Conservation (phyloP, 2,797 vertebrate species). For the Lepidocolaptes lacrymiger region DNA sequence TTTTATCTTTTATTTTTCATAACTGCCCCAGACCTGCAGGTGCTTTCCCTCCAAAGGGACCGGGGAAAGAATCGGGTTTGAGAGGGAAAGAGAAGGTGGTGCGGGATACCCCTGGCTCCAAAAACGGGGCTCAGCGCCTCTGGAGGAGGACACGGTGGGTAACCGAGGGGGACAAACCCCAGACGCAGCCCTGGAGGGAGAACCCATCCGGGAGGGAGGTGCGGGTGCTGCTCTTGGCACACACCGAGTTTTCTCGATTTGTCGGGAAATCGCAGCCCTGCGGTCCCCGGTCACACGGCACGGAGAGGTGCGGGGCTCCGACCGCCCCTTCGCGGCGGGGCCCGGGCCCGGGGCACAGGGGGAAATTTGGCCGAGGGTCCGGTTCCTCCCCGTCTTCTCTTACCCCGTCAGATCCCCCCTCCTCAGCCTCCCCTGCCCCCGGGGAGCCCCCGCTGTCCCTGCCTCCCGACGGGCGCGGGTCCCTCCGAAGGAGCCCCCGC, state of each 20-base stretch:
- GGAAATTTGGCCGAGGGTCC: fast-evolving
- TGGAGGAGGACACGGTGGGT: neutral
- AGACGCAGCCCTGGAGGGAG: neutral
- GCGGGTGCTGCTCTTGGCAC: fast-evolving
- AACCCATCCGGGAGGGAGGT: neutral
- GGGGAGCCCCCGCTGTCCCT: neutral
- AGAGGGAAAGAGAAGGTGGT: neutral
- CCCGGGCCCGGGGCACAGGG: fast-evolving
- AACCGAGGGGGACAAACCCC: too few relatives aligned
- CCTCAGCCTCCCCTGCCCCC: neutral
- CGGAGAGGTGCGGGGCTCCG: too few relatives aligned
- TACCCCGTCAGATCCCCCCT: neutral
- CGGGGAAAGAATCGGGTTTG: too few relatives aligned
- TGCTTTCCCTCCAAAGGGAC: neutral
- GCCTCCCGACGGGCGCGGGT: neutral
- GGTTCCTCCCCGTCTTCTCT: neutral
- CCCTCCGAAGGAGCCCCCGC: neutral
- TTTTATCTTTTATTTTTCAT: fast-evolving
- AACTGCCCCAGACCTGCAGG: too few relatives aligned
- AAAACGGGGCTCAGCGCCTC: neutral
- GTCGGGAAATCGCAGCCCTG: neutral
- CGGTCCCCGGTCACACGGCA: neutral
- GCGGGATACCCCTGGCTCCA: fast-evolving
- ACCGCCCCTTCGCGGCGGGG: neutral
- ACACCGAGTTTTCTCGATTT: fast-evolving